These are phyloP conservation scores for Sula dactylatra DNA, from an alignment of 2,113 vertebrate genomes.

Conservation along the genomic window DNA sequence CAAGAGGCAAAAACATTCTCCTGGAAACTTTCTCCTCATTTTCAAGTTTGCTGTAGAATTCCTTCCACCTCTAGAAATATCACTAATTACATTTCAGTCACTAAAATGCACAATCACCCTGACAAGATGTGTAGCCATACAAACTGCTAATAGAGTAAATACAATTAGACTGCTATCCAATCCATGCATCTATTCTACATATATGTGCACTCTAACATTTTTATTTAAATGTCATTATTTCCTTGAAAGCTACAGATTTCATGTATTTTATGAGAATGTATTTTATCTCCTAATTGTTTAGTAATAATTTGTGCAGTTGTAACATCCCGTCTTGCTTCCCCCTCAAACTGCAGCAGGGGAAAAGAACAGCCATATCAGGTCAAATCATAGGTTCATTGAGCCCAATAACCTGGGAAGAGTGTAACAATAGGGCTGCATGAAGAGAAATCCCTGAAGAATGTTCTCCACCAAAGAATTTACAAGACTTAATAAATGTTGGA, in stretches of 20 bases:
- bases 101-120: neutral
- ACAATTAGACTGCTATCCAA: neutral
- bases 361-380: neutral
- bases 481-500: neutral
- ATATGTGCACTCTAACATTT: neutral
- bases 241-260: neutral
- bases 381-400: neutral
- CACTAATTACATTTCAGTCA: neutral
- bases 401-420: neutral
- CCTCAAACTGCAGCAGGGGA: neutral
- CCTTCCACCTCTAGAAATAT: neutral
- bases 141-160: neutral
- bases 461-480: neutral
- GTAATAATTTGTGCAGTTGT: neutral
- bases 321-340: neutral
- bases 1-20: neutral
- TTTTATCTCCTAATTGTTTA: neutral
- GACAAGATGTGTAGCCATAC: neutral
- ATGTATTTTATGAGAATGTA: neutral
- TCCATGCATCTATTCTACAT: neutral
- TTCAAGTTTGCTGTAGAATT: neutral
- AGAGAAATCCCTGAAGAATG: neutral
- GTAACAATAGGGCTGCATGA: neutral
- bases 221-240: neutral
- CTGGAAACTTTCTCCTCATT: neutral